Percentiles rank a stretch among this genome's conserved stretches.
Evolutionary conservation across 2,888 invertebrate genomes (phyloP).

Genomic region (Drosophila infuscata): DNA sequence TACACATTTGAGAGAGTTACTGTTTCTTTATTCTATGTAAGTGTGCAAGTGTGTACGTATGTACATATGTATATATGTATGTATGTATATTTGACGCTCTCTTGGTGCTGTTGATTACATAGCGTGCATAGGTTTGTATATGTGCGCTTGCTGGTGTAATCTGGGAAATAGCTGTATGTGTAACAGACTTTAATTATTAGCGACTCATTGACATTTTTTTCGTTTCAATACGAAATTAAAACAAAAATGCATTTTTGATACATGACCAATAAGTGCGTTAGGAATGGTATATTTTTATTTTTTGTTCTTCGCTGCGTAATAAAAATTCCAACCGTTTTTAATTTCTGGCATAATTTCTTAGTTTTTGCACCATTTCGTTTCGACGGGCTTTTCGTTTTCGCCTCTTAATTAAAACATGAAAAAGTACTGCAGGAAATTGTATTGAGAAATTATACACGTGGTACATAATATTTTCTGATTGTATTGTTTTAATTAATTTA

Average conservation of each 20-base stretch:
- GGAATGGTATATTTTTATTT: background rate
- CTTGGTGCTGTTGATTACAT: background rate
- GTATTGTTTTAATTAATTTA: background rate
- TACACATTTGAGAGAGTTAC: background rate
- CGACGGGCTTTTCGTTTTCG: background rate
- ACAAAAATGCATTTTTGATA: background rate
- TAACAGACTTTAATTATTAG: background rate
- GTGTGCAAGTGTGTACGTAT: background rate
- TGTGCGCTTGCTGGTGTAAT: background rate
- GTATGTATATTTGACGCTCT: background rate
- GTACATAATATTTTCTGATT: background rate
- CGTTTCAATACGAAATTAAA: slow-evolving; percentile 7
- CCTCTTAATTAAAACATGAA: background rate
- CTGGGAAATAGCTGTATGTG: background rate
- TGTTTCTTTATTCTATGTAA: background rate
- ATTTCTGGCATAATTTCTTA: background rate
- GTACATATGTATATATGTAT: background rate
- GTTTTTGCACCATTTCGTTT: background rate
- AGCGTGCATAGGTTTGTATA: no score
- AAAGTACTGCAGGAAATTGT: background rate
- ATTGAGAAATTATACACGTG: background rate
- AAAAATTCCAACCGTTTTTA: no score
- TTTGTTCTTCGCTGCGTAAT: background rate
- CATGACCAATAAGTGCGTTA: background rate
- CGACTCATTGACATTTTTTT: background rate